A percentile compares a stretch with the other conserved stretches of the same genome.
Evolutionary conservation across 2,888 invertebrate genomes (phyloP).

Genomic region (Stomorhina lunata): DNA sequence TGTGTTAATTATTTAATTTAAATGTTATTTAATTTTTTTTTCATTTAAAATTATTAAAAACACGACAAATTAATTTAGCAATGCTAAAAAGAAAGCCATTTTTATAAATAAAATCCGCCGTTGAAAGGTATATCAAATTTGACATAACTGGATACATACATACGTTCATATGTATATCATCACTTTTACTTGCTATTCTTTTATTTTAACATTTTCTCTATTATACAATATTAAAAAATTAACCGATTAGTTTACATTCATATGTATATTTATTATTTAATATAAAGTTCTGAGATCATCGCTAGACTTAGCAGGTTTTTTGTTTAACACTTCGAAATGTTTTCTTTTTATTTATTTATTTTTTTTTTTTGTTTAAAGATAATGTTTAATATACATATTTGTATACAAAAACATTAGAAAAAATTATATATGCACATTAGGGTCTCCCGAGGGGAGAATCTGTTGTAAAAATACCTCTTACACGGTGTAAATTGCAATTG

Average conservation of each 20-base stretch:
- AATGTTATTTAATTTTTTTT: too few species aligned
- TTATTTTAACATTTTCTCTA: too few species aligned
- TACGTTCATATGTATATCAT: not conserved
- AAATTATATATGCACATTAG: not conserved
- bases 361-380: not conserved
- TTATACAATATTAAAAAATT: too few species aligned
- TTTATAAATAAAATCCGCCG: too few species aligned
- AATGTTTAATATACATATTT: conserved; percentile 62
- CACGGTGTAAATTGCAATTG: not conserved
- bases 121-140: not conserved
- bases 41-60: too few species aligned
- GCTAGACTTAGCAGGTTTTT: conserved; percentile 21
- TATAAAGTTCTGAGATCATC: conserved; percentile 37
- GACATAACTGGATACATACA: not conserved
- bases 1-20: too few species aligned
- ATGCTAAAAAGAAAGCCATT: too few species aligned
- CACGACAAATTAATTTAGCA: too few species aligned
- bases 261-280: not conserved
- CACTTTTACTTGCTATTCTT: not conserved
- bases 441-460: too few species aligned
- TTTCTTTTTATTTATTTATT: not conserved
- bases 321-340: too few species aligned
- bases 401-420: not conserved
- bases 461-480: not conserved
- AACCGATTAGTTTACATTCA: too few species aligned